phyloP scores from a whole-genome alignment of 2,888 invertebrate species.

The Colletes collaris region DNA sequence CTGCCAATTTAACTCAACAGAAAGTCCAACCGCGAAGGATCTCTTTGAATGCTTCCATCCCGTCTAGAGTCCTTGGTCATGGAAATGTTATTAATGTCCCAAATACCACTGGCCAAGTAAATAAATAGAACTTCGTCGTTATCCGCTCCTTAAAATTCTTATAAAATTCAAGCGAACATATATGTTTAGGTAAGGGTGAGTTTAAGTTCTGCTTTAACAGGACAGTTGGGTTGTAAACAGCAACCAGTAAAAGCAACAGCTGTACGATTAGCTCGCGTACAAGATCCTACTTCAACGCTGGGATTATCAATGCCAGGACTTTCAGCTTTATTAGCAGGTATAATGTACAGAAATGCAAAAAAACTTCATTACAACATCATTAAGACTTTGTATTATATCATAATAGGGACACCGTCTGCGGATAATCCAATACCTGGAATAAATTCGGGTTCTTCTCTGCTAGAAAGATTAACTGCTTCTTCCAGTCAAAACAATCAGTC shows the following conservation, averaged over 20 bases:
- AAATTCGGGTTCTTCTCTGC: conserved; percentile 84
- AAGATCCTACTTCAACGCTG: conserved; percentile 82
- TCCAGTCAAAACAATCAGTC: conserved; percentile 80
- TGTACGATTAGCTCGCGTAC: conserved; percentile 83
- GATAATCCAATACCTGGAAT: conserved; percentile 85
- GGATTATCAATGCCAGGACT: conserved; percentile 86
- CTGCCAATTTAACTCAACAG: conserved; percentile 85
- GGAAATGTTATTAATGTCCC: conserved; percentile 82
- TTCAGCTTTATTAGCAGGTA: conserved; percentile 85
- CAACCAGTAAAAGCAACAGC: conserved; percentile 84
- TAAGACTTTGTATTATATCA: conserved; percentile 8
- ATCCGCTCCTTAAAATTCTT: background rate
- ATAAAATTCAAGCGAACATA: background rate
- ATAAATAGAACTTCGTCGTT: conserved; percentile 8
- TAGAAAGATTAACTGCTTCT: conserved; percentile 84
- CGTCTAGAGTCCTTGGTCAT: conserved; percentile 79
- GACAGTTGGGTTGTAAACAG: conserved; percentile 79
- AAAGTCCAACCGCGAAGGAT: conserved; percentile 80
- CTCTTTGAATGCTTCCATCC: conserved; percentile 79
- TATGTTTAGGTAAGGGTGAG: conserved; percentile 77
- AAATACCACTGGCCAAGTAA: conserved; percentile 80
- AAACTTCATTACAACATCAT: conserved; percentile 2
- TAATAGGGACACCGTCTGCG: conserved; percentile 85
- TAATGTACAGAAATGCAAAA: conserved; percentile 2
- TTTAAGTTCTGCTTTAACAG: conserved; percentile 79